Base-by-base conservation (phyloP, 1,140 invertebrate species). In the Planococcus citri region DNA sequence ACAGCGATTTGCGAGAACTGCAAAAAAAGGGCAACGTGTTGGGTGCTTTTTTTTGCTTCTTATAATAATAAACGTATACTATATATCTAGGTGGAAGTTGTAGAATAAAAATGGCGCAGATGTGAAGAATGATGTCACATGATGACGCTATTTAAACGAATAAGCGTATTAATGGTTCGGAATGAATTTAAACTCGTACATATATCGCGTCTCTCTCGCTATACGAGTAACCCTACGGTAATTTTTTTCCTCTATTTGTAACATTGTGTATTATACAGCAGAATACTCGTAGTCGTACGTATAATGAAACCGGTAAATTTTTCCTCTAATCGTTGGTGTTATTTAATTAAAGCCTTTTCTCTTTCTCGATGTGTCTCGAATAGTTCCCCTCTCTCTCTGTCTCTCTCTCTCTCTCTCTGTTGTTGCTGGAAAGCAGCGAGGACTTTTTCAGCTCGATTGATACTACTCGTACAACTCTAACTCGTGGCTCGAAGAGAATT, bases 61-160 rank as follows among this genome's bases (percentile, higher is more conserved):
- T 33, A 6, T 33, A 3, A 12, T 33, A 33, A 33, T 33, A 33
- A 33, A 33, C 29, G 29, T 12, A 33, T 33, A 33, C 29, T 3
- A 3, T 33, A 33, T 3, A 12, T 33, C 29, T 33, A 3, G 29
- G 29, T 6, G 29, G 29, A 12, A 33, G 29, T 33, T 33, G n/a
- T 33, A 12, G 29, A 12, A 33, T 6, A 33, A 33, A 33, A 33
- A 51, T 14, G 41, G n/a, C 6, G 41, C 41, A 51, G 41, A 51
- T 51, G 41, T 51, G 41, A 51, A 51, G 41, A 51, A 51, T 51
- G 41, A 51, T 51, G 41, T 51, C 41, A 20, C 41, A 51, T 51
- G 33, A 37, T 37, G 10, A 14, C 12, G n/a, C 12, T 51, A 51
- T 51, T 51, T 51, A 51, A 51, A 51, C 41, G 41, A 51, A 51